Evolutionary conservation across 2,113 vertebrate genomes (phyloP).

Genomic region (Bubalus kerabau): DNA sequence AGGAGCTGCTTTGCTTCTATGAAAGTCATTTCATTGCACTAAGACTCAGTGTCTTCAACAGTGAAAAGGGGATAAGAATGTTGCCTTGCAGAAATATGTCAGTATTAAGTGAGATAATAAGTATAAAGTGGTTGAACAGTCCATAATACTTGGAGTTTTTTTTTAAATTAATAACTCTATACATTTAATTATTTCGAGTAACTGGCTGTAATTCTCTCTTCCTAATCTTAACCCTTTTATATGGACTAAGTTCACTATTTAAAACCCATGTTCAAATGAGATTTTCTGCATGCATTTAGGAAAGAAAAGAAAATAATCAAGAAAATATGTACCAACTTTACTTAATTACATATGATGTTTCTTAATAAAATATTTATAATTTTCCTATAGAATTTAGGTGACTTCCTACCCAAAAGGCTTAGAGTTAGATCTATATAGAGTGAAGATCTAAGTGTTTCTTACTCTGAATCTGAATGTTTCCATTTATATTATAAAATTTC

Average conservation of each 20-base stretch:
- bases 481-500: neutral
- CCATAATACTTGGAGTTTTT: neutral
- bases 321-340: neutral
- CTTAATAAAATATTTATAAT: neutral
- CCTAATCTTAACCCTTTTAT: neutral
- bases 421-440: neutral
- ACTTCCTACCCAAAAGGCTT: neutral
- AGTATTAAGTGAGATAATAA: neutral
- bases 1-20: neutral
- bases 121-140: neutral
- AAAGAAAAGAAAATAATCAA: neutral
- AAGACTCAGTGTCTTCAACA: neutral
- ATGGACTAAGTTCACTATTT: neutral
- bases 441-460: neutral
- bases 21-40: neutral
- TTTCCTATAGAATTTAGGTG: neutral
- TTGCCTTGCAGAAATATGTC: neutral
- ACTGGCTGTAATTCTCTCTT: neutral
- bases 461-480: neutral
- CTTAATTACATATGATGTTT: conserved; percentile 2
- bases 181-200: neutral
- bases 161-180: neutral
- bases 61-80: neutral
- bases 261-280: neutral
- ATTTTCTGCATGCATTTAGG: neutral